Base-by-base conservation (phyloP, 2,888 invertebrate species). In the Nasonovia ribisnigri region DNA sequence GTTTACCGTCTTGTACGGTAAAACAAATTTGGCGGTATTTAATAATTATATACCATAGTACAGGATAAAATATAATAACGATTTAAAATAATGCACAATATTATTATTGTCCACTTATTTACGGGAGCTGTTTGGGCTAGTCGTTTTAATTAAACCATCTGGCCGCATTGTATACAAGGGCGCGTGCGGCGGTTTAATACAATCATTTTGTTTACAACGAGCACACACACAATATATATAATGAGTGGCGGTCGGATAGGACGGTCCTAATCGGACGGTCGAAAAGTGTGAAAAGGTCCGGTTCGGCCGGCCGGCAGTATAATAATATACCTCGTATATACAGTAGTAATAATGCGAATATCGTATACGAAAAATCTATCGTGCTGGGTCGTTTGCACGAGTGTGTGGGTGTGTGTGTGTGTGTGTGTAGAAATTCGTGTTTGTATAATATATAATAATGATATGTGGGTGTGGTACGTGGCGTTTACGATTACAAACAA, bases 251-350 rank as follows among this genome's bases (percentile, higher is more conserved):
- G 42, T 8, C 36, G 43, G 13, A 42, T n/a, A n/a, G 91, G 43
- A 54, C 54, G 84, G 84, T 77, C 43, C 91, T 54, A 91, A 91
- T 86, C 86, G 86, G 29, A 43, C 86, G 29, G 86, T 1, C 43
- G 48, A 48, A 48, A 91, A 91, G 84, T 54, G 91, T 84, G 54
- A 84, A 91, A 91, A 84, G 54, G 91, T 54, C 60, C 46, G 48
- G n/a, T 48, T 77, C 36, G 77, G 36, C 77, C 20, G 77, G 36
- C 77, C 77, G 24, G 42, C 77, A 67, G 13, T 29, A n/a, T n/a
- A 77, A n/a, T n/a, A 77, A 77, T 36, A n/a, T 60, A 77, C 51
- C 16, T 20, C 51, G 51, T 51, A 67, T n/a, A n/a, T 77, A 77
- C 3, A 57, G 26, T 57, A 57, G 8, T 57, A 43, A 54, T 51